Conservation (phyloP, 92 coral and sea anemone genomes). For the Chrysogorgia sp. region DNA sequence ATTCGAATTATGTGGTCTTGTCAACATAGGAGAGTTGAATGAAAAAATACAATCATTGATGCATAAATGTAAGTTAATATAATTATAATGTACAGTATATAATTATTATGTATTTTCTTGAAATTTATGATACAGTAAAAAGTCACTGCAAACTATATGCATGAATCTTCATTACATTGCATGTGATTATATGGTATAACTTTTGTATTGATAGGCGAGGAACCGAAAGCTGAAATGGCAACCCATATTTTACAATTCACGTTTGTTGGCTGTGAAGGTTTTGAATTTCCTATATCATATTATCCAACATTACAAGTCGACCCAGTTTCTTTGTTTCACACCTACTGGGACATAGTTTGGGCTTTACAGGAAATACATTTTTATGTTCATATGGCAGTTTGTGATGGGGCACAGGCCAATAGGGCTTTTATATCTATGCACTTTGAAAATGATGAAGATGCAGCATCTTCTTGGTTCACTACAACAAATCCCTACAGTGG, state of each 20-base stretch:
- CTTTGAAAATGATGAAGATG: constrained; percentile 52
- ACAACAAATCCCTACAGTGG: constrained; percentile 57
- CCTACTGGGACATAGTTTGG: constrained; percentile 55
- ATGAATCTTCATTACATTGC: background rate
- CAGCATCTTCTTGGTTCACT: constrained; percentile 27
- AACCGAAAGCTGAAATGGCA: constrained; percentile 43
- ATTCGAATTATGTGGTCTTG: constrained; percentile 60
- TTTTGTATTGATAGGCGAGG: background rate
- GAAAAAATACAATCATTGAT: constrained; percentile 46
- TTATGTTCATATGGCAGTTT: constrained; percentile 46
- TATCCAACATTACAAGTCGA: constrained; percentile 54
- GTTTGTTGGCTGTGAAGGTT: constrained; percentile 52
- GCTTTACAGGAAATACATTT: constrained; percentile 41
- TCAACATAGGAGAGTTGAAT: constrained; percentile 52
- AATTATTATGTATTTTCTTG: background rate
- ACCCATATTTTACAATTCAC: constrained; percentile 54
- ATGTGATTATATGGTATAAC: background rate
- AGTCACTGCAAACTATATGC: too few species aligned
- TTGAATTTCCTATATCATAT: constrained; percentile 52
- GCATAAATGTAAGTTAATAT: background rate
- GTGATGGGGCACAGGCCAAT: constrained; percentile 66
- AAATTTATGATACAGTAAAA: background rate
- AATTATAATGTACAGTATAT: background rate
- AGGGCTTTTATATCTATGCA: constrained; percentile 51
- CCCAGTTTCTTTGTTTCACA: constrained; percentile 51